Evolutionary conservation across 2,888 invertebrate species (phyloP), one percentile per base, ranked within the genome.

Genomic region (Leucophenga montana): DNA sequence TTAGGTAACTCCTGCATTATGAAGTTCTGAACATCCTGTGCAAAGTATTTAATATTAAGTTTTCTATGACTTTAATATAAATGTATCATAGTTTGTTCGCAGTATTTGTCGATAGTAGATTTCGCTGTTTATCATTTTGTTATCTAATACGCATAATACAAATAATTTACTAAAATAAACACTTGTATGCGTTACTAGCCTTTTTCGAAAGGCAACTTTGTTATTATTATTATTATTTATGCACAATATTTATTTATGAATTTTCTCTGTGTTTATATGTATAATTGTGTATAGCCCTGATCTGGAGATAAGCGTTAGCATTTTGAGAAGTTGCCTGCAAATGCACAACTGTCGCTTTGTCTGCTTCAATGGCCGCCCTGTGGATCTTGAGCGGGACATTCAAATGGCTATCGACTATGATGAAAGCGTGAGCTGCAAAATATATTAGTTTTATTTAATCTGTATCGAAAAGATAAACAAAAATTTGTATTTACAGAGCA

Each of bases 331-430:
- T 33, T 79, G 79, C 44, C n/a, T 76, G 0, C 75, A 61, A 16
- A 39, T 39, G 39, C 1, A 39, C 11, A 39, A 74, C 56, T 85
- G 85, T 57, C 77, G 77, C 8, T 66, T 85, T 56, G 69, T 77
- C n/a, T 85, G 85, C 66, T 70, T 77, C 18, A 77, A 78, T 69
- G 83, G 82, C 0, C 73, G 68, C 3, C 64, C 77, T 4, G 44
- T n/a, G 0, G 74, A 80, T 39, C 77, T 85, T 5, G 77, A 69
- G 0, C 69, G 68, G 1, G 80, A 84, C 59, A 80, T 85, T 65
- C 53, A 73, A 3, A 11, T 46, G 1, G 75, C 76, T 0, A 20
- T 73, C 14, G 3, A 14, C 0, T 27, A 33, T 3, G 0, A 71
- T 0, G 70, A 70, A 1, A 3, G 27, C 6, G 79, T 81, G 53